Evolutionary conservation across 2,797 vertebrate genomes (phyloP).

Genomic region (Geotria australis): DNA sequence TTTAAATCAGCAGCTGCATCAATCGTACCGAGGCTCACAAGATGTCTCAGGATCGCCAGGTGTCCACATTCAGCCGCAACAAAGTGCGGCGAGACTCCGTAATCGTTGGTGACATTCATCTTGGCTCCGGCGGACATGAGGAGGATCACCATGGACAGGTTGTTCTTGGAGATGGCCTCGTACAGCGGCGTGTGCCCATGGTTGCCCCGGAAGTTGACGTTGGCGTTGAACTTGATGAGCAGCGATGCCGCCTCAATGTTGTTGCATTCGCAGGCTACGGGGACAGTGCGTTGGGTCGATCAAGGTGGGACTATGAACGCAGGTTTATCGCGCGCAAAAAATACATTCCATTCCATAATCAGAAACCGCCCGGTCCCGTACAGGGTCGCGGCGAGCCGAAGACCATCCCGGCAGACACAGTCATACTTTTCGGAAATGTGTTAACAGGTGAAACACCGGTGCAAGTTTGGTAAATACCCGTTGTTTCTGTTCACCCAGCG

Average conservation of each 20-base stretch:
- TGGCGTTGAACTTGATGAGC: constrained; percentile 32
- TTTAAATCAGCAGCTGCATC: too few species aligned
- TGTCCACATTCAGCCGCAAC: constrained; percentile 55
- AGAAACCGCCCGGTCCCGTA: too few species aligned
- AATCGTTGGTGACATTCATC: constrained; percentile 35
- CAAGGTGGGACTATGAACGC: too few species aligned
- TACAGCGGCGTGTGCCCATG: constrained; percentile 68
- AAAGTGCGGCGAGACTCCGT: constrained; percentile 48
- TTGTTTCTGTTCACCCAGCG: too few species aligned
- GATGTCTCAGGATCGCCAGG: constrained; percentile 26
- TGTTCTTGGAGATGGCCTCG: constrained; percentile 41
- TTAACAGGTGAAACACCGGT: too few species aligned
- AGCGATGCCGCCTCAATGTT: constrained; percentile 25
- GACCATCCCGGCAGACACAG: too few species aligned
- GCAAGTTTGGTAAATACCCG: too few species aligned
- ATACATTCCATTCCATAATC: too few species aligned
- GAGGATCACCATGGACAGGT: constrained; percentile 36
- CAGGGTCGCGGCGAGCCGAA: too few species aligned
- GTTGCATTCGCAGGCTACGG: constrained; percentile 44
- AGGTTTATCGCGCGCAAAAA: too few species aligned
- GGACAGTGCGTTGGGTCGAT: not conserved
- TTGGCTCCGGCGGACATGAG: constrained; percentile 38
- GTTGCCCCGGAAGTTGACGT: constrained; percentile 58
- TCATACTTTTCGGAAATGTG: too few species aligned
- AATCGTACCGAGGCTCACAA: constrained; percentile 30